These are phyloP conservation scores for Colius striatus DNA, from an alignment of 2,113 vertebrate genomes.

Conservation along the genomic window DNA sequence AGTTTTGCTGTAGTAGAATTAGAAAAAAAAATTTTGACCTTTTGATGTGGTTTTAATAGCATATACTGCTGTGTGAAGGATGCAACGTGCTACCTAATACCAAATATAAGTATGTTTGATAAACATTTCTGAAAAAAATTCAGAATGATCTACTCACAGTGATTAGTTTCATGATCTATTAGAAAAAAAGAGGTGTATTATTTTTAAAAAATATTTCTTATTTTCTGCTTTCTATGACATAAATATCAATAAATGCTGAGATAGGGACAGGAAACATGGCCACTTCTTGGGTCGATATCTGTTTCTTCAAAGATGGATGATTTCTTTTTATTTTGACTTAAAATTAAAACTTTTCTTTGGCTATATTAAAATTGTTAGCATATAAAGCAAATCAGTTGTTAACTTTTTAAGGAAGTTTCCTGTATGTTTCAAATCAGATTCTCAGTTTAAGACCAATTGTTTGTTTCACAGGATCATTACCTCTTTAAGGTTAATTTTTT, in stretches of 20 bases:
- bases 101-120: not conserved
- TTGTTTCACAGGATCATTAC: not conserved
- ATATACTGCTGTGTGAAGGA: not conserved
- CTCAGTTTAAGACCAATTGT: not conserved
- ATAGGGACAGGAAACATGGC: not conserved
- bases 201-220: not conserved
- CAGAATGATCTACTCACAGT: not conserved
- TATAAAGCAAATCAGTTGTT: not conserved
- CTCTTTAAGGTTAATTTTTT: not conserved
- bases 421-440: not conserved
- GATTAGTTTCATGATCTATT: rapidly evolving
- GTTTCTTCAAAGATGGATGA: not conserved
- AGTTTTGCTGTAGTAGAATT: not conserved
- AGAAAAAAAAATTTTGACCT: not conserved
- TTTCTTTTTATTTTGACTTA: not conserved
- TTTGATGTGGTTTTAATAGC: not conserved
- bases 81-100: not conserved
- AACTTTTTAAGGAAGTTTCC: not conserved
- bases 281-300: not conserved
- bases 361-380: not conserved
- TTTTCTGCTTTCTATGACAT: not conserved
- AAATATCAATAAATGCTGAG: not conserved
- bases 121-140: not conserved
- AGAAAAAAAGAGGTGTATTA: not conserved
- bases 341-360: not conserved